A percentile compares a stretch with the other conserved stretches of the same genome.
Evolutionary conservation across 2,113 vertebrate genomes (phyloP).

Genomic region (Ornithorhynchus anatinus): DNA sequence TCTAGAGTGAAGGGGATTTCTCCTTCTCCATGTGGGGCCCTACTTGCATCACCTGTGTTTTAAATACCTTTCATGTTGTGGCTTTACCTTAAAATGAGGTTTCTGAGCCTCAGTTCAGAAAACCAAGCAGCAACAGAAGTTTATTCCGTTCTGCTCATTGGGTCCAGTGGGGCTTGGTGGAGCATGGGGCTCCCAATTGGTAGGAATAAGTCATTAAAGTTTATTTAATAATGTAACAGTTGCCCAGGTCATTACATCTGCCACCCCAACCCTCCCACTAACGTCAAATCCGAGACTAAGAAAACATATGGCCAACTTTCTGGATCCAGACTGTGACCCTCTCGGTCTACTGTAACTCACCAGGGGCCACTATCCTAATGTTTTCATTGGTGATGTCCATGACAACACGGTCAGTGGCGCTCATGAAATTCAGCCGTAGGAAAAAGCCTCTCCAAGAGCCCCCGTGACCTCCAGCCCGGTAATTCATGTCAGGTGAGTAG

Average conservation of each 20-base stretch:
- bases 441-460: no score
- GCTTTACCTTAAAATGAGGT: constrained; percentile 3
- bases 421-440: no score
- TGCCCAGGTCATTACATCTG: background rate
- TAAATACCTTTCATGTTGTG: constrained; percentile 19
- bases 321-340: background rate
- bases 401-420: no score
- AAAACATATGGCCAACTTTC: background rate
- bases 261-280: background rate
- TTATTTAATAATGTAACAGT: background rate
- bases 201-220: background rate
- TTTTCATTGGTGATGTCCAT: background rate
- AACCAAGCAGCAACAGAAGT: background rate
- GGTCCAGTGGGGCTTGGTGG: background rate
- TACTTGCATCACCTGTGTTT: background rate
- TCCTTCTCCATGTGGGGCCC: background rate
- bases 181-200: background rate
- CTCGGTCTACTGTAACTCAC: background rate
- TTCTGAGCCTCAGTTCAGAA: constrained; percentile 1
- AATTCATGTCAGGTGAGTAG: no score
- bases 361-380: background rate
- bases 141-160: background rate
- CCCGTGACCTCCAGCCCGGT: no score
- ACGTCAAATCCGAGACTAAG: background rate
- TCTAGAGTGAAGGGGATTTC: background rate